Percentiles rank a stretch among this genome's conserved stretches.
Evolutionary conservation across 2,797 vertebrate species (phyloP).

Genomic region (Bradypodion ventrale): DNA sequence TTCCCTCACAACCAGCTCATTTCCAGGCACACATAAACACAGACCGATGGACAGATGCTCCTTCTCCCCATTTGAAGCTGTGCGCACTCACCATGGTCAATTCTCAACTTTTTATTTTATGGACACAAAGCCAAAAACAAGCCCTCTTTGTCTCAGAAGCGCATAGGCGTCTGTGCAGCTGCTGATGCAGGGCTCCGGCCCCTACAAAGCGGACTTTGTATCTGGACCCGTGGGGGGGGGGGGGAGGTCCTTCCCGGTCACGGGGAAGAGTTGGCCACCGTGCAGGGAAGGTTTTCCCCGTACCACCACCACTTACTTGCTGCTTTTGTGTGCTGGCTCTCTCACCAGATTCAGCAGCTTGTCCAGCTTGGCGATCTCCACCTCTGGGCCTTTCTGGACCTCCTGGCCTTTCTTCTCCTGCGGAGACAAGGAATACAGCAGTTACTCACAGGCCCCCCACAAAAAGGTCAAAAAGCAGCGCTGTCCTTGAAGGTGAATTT

Average conservation of each 20-base stretch:
- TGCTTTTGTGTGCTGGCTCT: constrained; percentile 51
- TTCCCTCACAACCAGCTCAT: not conserved
- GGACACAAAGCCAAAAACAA: not conserved
- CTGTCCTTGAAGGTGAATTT: too few species aligned
- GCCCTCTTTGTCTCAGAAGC: not conserved
- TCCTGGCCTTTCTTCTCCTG: constrained; percentile 92
- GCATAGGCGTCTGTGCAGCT: not conserved
- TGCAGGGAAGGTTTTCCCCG: not conserved
- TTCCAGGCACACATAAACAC: not conserved
- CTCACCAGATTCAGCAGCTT: constrained; percentile 85
- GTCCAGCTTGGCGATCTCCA: constrained; percentile 89
- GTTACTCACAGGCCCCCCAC: too few species aligned
- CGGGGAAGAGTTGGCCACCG: not conserved
- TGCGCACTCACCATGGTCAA: not conserved
- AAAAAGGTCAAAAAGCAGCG: too few species aligned
- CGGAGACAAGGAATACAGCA: not conserved
- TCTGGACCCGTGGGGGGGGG: too few species aligned
- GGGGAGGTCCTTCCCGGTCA: rapidly evolving
- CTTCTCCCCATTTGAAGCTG: not conserved
- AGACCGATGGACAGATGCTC: too few species aligned
- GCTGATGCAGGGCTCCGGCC: constrained; percentile 24
- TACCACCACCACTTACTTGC: constrained; percentile 20
- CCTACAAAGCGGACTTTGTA: not conserved
- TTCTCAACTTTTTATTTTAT: constrained; percentile 19
- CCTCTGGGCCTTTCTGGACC: constrained; percentile 83